Conservation (phyloP, 2,888 invertebrate genomes). For the Caenorhabditis sp. region DNA sequence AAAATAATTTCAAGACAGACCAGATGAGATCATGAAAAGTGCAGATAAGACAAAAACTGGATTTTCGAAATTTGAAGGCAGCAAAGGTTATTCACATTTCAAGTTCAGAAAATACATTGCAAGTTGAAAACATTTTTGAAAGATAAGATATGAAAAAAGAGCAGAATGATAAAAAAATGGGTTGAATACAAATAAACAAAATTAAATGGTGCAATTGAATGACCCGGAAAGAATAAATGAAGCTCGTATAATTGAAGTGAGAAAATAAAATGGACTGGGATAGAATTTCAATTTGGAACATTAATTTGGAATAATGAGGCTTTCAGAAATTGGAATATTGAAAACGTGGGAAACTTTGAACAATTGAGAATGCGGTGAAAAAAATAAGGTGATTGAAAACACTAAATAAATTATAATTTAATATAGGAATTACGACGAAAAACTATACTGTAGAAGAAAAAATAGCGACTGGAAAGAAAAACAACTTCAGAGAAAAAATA, state of each 20-base stretch:
- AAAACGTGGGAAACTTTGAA: no score
- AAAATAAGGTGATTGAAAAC: no score
- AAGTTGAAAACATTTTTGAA: not conserved
- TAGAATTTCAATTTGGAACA: not conserved
- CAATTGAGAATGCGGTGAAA: no score
- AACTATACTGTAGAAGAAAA: no score
- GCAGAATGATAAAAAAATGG: not conserved
- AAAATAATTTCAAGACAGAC: not conserved
- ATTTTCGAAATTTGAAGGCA: not conserved
- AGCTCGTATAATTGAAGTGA: not conserved
- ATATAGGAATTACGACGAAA: no score
- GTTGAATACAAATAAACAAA: not conserved
- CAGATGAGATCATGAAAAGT: not conserved
- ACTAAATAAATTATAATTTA: no score
- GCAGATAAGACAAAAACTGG: not conserved
- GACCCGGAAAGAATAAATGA: not conserved
- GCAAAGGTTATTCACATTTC: not conserved
- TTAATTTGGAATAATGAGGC: not conserved
- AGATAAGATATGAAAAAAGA: not conserved
- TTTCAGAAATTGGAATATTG: no score
- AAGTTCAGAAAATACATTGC: not conserved
- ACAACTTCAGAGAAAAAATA: no score
- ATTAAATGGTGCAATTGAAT: not conserved
- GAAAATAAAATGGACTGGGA: not conserved
- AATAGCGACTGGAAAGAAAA: no score